Evolutionary conservation across 2,797 vertebrate genomes (phyloP).

Genomic region (Chaetophractus vellerosus): DNA sequence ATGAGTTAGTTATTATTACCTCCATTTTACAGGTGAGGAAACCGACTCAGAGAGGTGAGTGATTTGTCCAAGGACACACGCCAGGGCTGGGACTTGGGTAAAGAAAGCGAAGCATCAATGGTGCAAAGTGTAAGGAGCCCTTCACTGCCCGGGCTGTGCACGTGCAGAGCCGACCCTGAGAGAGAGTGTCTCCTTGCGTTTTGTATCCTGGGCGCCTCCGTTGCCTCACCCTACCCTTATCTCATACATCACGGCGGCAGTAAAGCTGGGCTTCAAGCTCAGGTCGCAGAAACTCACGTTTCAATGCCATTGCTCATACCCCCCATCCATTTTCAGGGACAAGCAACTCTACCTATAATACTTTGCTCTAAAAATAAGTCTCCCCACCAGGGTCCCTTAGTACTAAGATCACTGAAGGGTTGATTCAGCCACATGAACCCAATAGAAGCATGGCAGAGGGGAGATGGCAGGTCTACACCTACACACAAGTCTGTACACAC

Average conservation of each 20-base stretch:
- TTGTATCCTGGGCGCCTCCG: not conserved
- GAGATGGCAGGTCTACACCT: not conserved
- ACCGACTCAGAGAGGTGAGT: not conserved
- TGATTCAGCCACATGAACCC: not conserved
- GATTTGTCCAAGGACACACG: not conserved
- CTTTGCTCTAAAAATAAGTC: not conserved
- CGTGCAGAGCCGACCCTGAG: not conserved
- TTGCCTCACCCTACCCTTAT: accelerated
- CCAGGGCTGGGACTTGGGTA: not conserved
- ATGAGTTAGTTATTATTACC: not conserved
- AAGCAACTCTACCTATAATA: not conserved
- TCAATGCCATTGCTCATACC: not conserved
- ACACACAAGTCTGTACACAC: not conserved
- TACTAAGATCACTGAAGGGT: not conserved
- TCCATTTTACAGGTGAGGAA: not conserved
- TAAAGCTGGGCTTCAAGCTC: not conserved
- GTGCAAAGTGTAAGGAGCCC: not conserved
- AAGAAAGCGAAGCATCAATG: not conserved
- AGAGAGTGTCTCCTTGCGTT: not conserved
- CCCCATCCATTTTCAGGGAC: not conserved
- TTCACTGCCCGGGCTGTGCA: not conserved
- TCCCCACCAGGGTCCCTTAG: not conserved
- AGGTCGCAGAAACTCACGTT: no score
- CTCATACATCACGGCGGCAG: not conserved
- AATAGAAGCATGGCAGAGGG: accelerated